These are phyloP conservation scores for Brachionus calyciflorus DNA, from an alignment of 1,140 invertebrate species.

Conservation along the genomic window DNA sequence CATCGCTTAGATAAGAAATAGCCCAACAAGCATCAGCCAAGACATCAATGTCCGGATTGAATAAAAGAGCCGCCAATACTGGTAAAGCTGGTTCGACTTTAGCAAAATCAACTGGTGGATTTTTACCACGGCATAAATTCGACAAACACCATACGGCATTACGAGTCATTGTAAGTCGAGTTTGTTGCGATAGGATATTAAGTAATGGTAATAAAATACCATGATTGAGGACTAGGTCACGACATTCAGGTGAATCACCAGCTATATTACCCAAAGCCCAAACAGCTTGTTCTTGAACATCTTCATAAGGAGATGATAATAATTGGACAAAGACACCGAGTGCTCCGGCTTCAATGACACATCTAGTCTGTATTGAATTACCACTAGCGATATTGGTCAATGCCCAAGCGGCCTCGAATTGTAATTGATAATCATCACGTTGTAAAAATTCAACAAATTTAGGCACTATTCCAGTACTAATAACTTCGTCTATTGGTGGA, in stretches of 20 bases:
- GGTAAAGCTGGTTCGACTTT: slow-evolving; percentile 78
- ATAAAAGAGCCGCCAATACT: slow-evolving; percentile 78
- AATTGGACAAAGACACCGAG: slow-evolving; percentile 85
- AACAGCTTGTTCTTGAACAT: slow-evolving; percentile 87
- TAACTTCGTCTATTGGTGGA: slow-evolving; percentile 98
- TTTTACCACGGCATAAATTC: slow-evolving; percentile 93
- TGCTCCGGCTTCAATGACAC: slow-evolving; percentile 88
- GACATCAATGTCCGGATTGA: slow-evolving; percentile 84
- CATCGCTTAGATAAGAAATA: slow-evolving; percentile 87
- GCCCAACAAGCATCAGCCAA: slow-evolving; percentile 93
- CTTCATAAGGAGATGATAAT: slow-evolving; percentile 76
- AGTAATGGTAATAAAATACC: slow-evolving; percentile 82
- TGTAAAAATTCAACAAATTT: slow-evolving; percentile 89
- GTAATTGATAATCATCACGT: slow-evolving; percentile 74
- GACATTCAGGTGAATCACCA: slow-evolving; percentile 85
- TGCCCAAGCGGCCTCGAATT: slow-evolving; percentile 97
- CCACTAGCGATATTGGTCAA: slow-evolving; percentile 95
- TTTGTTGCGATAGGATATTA: slow-evolving; percentile 76
- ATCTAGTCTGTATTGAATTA: slow-evolving; percentile 84
- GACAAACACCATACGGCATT: slow-evolving; percentile 97
- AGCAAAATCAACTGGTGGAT: slow-evolving; percentile 86
- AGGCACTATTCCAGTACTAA: slow-evolving; percentile 88
- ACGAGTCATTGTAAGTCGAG: slow-evolving; percentile 81
- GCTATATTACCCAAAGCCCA: slow-evolving; percentile 96
- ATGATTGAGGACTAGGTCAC: slow-evolving; percentile 81